Conservation (phyloP, 2,113 vertebrate species). For the Ailuropoda melanoleuca region DNA sequence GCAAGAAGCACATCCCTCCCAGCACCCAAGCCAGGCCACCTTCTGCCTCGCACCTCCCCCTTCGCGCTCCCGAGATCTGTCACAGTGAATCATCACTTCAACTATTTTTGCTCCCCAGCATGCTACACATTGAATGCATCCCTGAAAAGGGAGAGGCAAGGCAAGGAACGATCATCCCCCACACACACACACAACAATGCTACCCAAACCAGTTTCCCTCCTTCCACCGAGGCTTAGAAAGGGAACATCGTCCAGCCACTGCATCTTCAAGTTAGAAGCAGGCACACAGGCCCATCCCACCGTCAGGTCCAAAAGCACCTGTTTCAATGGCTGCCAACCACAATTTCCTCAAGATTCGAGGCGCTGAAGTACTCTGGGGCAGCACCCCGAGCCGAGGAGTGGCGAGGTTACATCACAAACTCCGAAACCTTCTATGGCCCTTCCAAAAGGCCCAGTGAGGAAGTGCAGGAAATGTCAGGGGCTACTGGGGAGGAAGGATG, state of each 20-base stretch:
- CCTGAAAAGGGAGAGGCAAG: not conserved
- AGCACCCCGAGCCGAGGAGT: not conserved
- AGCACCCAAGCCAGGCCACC: not conserved
- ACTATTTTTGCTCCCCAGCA: not conserved
- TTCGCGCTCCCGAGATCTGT: not conserved
- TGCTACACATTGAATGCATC: not conserved
- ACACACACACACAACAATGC: no score
- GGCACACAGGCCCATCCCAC: rapidly evolving
- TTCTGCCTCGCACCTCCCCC: not conserved
- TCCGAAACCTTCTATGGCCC: not conserved
- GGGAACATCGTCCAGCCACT: not conserved
- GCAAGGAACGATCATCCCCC: not conserved
- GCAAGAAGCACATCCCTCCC: not conserved
- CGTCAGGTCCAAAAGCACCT: not conserved
- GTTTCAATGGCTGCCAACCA: not conserved
- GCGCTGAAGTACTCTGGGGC: not conserved
- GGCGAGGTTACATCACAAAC: not conserved
- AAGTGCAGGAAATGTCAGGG: not conserved
- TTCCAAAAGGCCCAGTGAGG: not conserved
- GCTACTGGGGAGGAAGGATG: no score
- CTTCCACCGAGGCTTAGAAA: not conserved
- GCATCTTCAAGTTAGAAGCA: not conserved
- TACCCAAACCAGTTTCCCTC: not conserved
- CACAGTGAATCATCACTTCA: not conserved
- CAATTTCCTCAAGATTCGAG: not conserved